Evolutionary conservation across 2,797 vertebrate genomes (phyloP).

Genomic region (Holocentrus rufus): DNA sequence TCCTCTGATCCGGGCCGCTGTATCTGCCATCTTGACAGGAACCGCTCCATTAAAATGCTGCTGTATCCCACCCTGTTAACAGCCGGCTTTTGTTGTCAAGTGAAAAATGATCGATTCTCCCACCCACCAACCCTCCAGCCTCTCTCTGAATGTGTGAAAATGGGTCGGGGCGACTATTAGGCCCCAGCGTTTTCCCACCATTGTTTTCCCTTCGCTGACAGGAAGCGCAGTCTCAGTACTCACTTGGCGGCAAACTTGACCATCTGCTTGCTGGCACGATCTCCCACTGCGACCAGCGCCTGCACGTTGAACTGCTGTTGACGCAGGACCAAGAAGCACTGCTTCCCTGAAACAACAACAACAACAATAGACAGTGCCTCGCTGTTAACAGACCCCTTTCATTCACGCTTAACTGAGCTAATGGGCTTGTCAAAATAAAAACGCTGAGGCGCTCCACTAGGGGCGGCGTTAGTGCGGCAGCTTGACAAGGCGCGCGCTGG

Average conservation of each 20-base stretch:
- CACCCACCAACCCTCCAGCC: constrained; percentile 32
- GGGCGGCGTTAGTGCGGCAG: constrained; percentile 16
- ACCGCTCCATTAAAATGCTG: constrained; percentile 73
- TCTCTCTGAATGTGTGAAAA: constrained; percentile 89
- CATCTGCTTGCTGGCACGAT: constrained; percentile 99
- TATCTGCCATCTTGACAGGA: constrained; percentile 77
- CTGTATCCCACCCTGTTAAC: constrained; percentile 66
- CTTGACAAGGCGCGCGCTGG: constrained; percentile 7
- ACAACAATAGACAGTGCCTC: constrained; percentile 42
- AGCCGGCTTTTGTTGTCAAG: constrained; percentile 75
- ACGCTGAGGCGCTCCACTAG: constrained; percentile 12
- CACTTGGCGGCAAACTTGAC: constrained; percentile 99
- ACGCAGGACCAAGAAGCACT: constrained; percentile 97
- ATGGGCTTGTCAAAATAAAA: constrained; percentile 39
- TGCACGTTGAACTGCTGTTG: constrained; percentile 99
- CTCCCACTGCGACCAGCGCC: constrained; percentile 97
- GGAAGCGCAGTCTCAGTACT: constrained; percentile 92
- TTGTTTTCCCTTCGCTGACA: constrained; percentile 91
- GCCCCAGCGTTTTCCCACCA: constrained; percentile 91
- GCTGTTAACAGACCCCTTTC: constrained; percentile 26
- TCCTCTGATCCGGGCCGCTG: constrained; percentile 56
- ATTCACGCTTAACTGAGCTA: constrained; percentile 16
- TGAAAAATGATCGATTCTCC: constrained; percentile 78
- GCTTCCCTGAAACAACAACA: constrained; percentile 88
- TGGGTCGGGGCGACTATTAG: constrained; percentile 82